Evolutionary conservation across 2,797 vertebrate species (phyloP).

Genomic region (Valencia hispanica): DNA sequence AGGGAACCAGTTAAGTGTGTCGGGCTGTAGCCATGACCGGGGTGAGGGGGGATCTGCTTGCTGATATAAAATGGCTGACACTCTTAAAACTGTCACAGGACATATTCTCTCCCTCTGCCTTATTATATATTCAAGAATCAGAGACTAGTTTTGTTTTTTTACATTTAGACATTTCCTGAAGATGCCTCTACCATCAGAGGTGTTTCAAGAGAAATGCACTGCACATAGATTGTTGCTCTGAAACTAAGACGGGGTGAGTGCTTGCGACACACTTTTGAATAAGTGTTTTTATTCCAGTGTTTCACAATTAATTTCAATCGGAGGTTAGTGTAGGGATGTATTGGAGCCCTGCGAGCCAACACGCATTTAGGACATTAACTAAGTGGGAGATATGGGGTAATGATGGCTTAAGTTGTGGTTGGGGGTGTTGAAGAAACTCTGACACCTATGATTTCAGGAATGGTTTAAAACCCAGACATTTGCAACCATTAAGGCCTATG

Average conservation of each 20-base stretch:
- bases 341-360: background rate
- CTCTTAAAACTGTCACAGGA: slow-evolving; percentile 76
- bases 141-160: background rate
- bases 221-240: slow-evolving; percentile 12
- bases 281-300: background rate
- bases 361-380: background rate
- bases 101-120: slow-evolving; percentile 52
- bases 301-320: background rate
- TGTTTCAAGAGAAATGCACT: slow-evolving; percentile 3
- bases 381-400: background rate
- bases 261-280: slow-evolving; percentile 3
- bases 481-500: background rate
- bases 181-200: background rate
- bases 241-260: slow-evolving; percentile 24
- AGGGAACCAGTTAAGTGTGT: slow-evolving; percentile 44
- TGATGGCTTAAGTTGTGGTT: background rate
- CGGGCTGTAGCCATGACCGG: slow-evolving; percentile 66
- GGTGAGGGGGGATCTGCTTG: slow-evolving; percentile 64
- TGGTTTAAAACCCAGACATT: background rate
- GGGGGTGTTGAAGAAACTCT: background rate
- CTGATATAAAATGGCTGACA: slow-evolving; percentile 81
- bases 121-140: background rate
- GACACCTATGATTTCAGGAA: background rate
- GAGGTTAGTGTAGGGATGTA: background rate
- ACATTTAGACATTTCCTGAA: background rate